These are phyloP conservation scores for Tricholauxania praeusta DNA, from an alignment of 2,888 invertebrate species.

Conservation along the genomic window DNA sequence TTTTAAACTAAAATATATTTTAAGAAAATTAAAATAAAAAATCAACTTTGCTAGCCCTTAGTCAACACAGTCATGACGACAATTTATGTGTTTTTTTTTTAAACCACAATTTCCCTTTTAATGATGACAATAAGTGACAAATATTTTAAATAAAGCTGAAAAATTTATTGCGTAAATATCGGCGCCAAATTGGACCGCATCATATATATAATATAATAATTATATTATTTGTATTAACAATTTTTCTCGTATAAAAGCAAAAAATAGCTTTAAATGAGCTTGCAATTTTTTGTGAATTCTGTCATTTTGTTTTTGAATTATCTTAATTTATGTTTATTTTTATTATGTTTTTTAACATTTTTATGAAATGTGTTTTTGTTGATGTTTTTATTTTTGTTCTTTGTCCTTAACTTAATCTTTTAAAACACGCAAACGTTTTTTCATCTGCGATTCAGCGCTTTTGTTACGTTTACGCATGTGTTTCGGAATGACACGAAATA, in stretches of 20 bases:
- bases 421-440: constrained; percentile 41
- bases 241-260: too few relatives aligned
- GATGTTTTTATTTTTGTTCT: neutral
- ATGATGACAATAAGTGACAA: neutral
- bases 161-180: too few relatives aligned
- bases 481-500: constrained; percentile 65
- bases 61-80: neutral
- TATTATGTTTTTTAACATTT: neutral
- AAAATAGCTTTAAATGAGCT: too few relatives aligned
- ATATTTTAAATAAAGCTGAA: neutral
- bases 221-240: too few relatives aligned
- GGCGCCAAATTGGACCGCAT: too few relatives aligned
- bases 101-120: neutral
- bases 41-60: neutral
- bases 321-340: neutral
- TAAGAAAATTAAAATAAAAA: neutral
- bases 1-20: neutral
- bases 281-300: too few relatives aligned
- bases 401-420: constrained; percentile 41
- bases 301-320: neutral
- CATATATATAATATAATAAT: too few relatives aligned
- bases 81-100: neutral
- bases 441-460: constrained; percentile 59
- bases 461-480: constrained; percentile 63
- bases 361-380: too few relatives aligned